phyloP scores from a whole-genome alignment of 2,113 vertebrate genomes.

The Crotophaga sulcirostris region DNA sequence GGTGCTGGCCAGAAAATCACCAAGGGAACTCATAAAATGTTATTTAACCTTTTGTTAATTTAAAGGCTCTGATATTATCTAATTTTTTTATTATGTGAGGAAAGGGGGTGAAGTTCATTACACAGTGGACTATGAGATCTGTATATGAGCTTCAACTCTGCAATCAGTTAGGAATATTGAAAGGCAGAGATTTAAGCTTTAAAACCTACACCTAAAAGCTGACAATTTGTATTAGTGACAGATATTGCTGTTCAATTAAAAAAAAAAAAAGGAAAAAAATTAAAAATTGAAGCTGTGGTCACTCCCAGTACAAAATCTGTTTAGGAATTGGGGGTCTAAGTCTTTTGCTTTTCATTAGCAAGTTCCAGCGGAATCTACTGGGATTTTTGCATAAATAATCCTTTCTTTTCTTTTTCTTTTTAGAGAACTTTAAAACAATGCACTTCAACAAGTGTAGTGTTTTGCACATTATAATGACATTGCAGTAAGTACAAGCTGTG shows the following conservation, averaged over 20 bases:
- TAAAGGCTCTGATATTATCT: slow-evolving; percentile 52
- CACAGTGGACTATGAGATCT: neutral
- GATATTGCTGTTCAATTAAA: neutral
- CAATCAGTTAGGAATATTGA: neutral
- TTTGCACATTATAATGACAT: neutral
- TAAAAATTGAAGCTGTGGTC: neutral
- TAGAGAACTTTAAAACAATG: neutral
- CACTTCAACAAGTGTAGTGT: fast-evolving
- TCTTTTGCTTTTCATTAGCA: neutral
- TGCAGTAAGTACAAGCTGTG: neutral
- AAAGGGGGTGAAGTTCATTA: slow-evolving; percentile 44
- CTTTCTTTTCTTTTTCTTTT: neutral
- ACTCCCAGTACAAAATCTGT: neutral
- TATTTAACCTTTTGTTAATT: slow-evolving; percentile 76
- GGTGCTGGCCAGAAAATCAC: slow-evolving; percentile 22
- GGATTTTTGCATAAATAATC: neutral
- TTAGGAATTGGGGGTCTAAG: neutral
- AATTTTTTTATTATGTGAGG: slow-evolving; percentile 69
- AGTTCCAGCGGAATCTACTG: neutral
- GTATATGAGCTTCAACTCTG: neutral
- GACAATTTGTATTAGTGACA: neutral
- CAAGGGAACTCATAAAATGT: slow-evolving; percentile 68
- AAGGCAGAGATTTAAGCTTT: slow-evolving; percentile 9
- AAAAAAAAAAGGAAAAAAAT: neutral
- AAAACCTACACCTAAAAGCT: neutral